phyloP scores from a whole-genome alignment of 2,797 vertebrate genomes.

The Threskiornis aethiopicus region DNA sequence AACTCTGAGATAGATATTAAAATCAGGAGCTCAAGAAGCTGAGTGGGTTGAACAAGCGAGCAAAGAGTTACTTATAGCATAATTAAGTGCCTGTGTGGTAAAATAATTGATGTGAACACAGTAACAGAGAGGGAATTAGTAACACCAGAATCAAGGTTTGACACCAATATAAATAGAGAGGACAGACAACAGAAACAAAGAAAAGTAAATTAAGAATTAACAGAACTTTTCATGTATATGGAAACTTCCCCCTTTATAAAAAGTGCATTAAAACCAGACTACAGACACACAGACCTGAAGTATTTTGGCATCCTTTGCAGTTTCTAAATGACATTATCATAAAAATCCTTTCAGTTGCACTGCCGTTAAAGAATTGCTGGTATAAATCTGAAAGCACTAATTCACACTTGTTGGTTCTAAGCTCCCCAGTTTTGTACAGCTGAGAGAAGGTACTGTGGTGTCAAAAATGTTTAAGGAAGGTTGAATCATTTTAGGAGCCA shows the following conservation, averaged over 20 bases:
- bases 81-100: not conserved
- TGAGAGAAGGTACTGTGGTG: not conserved
- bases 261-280: not conserved
- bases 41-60: not conserved
- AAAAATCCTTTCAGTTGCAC: not conserved
- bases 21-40: not conserved
- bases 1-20: constrained; percentile 6
- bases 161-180: not conserved
- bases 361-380: not conserved
- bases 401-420: not conserved
- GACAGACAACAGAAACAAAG: not conserved
- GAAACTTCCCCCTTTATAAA: not conserved
- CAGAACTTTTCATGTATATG: not conserved
- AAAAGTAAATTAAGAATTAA: not conserved
- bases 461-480: not conserved
- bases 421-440: not conserved
- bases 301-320: not conserved
- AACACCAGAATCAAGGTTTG: not conserved
- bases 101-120: constrained; percentile 1
- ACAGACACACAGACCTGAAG: not conserved
- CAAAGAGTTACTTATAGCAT: not conserved
- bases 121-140: not conserved
- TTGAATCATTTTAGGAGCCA: not conserved
- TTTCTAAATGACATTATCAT: not conserved
- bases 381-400: not conserved